These are phyloP conservation scores for Embiotoca jacksoni DNA, from an alignment of 2,113 vertebrate species.

Conservation along the genomic window DNA sequence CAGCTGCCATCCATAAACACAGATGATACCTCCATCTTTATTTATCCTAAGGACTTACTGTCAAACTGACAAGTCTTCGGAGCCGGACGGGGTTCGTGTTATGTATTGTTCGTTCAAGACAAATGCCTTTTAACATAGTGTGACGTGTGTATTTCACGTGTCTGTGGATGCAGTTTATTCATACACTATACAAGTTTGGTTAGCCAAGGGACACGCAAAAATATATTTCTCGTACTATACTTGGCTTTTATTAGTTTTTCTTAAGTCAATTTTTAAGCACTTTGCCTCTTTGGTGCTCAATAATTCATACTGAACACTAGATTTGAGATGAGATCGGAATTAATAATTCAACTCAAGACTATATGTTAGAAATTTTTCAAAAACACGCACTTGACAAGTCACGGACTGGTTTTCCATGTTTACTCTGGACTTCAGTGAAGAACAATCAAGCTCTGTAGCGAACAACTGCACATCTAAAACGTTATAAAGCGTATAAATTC, in stretches of 20 bases:
- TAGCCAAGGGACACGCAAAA: neutral
- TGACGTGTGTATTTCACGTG: neutral
- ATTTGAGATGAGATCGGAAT: conserved; percentile 7
- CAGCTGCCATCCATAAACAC: conserved; percentile 76
- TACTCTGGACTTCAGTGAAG: neutral
- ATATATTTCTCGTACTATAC: neutral
- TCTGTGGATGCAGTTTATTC: neutral
- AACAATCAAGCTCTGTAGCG: neutral
- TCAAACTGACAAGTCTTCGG: conserved; percentile 49
- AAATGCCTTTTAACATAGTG: conserved; percentile 6
- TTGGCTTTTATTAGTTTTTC: conserved; percentile 18
- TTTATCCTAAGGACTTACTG: conserved; percentile 58
- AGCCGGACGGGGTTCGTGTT: neutral
- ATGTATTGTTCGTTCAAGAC: conserved; percentile 7
- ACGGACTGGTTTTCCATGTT: conserved; percentile 3
- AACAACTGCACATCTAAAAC: neutral
- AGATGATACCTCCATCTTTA: conserved; percentile 74
- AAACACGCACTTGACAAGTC: neutral
- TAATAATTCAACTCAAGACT: conserved; percentile 43
- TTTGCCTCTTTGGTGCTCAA: conserved; percentile 32
- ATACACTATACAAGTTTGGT: neutral
- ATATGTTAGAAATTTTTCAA: conserved; percentile 25
- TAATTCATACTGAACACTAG: conserved; percentile 35
- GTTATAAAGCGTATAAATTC: neutral
- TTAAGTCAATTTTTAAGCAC: conserved; percentile 23